Evolutionary conservation across 1,140 invertebrate genomes (phyloP).

Genomic region (Drosophila nasuta): DNA sequence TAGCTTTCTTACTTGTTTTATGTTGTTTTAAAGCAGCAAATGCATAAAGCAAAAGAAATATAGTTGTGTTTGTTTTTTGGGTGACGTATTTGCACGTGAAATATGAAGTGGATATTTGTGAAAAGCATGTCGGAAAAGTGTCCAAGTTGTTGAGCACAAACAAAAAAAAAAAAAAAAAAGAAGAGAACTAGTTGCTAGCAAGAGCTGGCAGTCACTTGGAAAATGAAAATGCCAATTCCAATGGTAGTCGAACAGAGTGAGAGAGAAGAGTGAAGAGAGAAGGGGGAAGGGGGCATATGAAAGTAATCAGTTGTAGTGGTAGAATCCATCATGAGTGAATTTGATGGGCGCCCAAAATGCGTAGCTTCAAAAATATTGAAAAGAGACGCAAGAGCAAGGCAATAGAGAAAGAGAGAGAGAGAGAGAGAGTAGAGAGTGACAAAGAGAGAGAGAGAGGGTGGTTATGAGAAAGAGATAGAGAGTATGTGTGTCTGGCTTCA

Average conservation of each 20-base stretch:
- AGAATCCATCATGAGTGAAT: conserved; percentile 34
- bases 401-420: background rate
- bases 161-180: background rate
- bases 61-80: too few species aligned
- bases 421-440: conserved; percentile 2
- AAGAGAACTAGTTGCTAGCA: background rate
- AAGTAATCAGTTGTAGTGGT: conserved; percentile 24
- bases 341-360: conserved; percentile 25
- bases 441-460: too few species aligned
- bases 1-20: too few species aligned
- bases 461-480: background rate
- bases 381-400: too few species aligned
- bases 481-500: conserved; percentile 50
- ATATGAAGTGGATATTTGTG: background rate
- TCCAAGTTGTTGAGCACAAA: background rate
- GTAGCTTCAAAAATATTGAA: background rate
- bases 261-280: background rate
- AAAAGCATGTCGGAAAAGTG: conserved; percentile 8
- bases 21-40: background rate
- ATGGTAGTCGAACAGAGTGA: background rate
- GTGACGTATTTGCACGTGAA: background rate
- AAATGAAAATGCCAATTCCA: conserved; percentile 17
- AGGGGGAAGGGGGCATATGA: background rate
- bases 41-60: background rate
- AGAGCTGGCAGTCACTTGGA: conserved; percentile 1